phyloP scores from a whole-genome alignment of 2,113 vertebrate genomes.

The Tympanuchus pallidicinctus region DNA sequence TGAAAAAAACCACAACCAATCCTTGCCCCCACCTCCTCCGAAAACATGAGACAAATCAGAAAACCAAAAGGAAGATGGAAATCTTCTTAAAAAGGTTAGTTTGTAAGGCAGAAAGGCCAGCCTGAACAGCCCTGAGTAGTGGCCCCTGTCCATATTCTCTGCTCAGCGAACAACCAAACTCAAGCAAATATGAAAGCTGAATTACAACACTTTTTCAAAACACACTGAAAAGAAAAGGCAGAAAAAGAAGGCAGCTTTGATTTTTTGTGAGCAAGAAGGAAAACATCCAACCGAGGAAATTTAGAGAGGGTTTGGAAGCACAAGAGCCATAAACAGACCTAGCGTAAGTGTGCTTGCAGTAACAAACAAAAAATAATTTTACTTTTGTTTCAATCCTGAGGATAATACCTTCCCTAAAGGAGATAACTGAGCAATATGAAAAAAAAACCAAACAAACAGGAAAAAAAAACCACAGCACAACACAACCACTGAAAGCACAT shows the following conservation, averaged over 20 bases:
- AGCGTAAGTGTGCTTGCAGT: not conserved
- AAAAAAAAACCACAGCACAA: not conserved
- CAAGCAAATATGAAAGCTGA: not conserved
- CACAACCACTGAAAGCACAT: slow-evolving; percentile 37
- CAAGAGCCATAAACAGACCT: not conserved
- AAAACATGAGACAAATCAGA: slow-evolving; percentile 2
- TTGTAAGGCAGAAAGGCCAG: not conserved
- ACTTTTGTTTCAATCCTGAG: not conserved
- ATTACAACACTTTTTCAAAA: slow-evolving; percentile 15
- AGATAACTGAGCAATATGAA: slow-evolving; percentile 4
- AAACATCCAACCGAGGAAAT: slow-evolving; percentile 22
- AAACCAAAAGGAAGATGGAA: not conserved
- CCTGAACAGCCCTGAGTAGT: not conserved
- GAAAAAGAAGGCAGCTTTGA: not conserved
- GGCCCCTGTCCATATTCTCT: not conserved
- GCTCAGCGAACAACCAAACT: not conserved
- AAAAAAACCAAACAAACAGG: not conserved
- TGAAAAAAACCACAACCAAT: slow-evolving; percentile 1
- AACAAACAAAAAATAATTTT: not conserved
- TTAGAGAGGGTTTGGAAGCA: slow-evolving; percentile 33
- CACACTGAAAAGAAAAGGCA: slow-evolving; percentile 2
- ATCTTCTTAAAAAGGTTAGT: slow-evolving; percentile 24
- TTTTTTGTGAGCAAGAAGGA: slow-evolving; percentile 30
- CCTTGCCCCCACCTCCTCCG: not conserved
- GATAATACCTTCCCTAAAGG: slow-evolving; percentile 27